Base-by-base conservation (phyloP, 2,888 invertebrate species). In the Pyrochroa serraticornis region DNA sequence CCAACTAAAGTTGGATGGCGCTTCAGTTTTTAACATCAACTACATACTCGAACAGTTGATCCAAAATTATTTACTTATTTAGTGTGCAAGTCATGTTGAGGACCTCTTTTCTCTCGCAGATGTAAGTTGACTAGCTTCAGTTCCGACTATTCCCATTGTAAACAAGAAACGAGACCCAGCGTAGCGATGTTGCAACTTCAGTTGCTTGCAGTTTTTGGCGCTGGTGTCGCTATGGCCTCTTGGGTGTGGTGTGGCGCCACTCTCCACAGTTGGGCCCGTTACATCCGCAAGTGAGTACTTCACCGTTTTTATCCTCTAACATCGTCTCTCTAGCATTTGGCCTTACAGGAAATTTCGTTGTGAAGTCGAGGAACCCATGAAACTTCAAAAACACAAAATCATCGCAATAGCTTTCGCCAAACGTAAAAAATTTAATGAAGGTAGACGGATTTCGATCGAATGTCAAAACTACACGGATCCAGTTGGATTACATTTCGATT, bases 211-310 rank as follows among this genome's bases (percentile, higher is more conserved):
- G 85, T 92, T 62, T 95, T 95, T 81, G 89, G 90, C 64, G 87
- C 90, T 35, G 95, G 95, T 37, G 86, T 93, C 60, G 85, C 92
- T 30, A 93, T 95, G 90, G 93, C 95, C 2, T 92, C 93, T 0
- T 97, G 95, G 95, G 91, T 94, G 31, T 97, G 95, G 95, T 95
- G 93, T 6, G 85, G 86, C 13, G 89, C 93, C 35, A 92, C 95
- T 3, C 77, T 92, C 5, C 87, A 90, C 66, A 88, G 91, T 8
- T 97, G 97, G 97, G 86, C 87, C 60, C 84, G 94, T 53, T 93
- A 92, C 77, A 81, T 94, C 54, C 85, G 89, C 75, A 90, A 90
- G 94, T 94, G 81, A 72, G 31, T 45, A 22, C 22, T n/a, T 14
- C 33, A 2, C 6, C 30, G 6, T n/a, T 39, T 43, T 34, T 53